A percentile compares a stretch with the other conserved stretches of the same genome.
phyloP scores from a whole-genome alignment of 2,113 vertebrate genomes.

The Podarcis raffonei region DNA sequence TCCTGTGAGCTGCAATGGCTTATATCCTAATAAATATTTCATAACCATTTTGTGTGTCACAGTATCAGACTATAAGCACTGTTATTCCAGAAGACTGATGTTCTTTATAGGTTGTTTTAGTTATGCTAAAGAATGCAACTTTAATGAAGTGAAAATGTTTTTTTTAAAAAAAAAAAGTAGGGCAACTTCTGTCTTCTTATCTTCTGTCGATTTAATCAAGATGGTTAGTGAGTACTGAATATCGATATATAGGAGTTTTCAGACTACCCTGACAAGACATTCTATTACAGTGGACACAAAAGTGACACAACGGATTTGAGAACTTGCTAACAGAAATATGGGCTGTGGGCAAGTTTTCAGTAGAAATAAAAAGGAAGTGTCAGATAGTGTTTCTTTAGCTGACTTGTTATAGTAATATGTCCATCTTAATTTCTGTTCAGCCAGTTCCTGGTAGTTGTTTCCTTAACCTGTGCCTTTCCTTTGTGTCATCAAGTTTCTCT shows the following conservation, averaged over 20 bases:
- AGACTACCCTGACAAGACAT: not conserved
- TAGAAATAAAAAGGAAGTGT: not conserved
- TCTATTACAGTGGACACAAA: not conserved
- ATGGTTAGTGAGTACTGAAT: fast-evolving
- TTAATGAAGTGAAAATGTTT: not conserved
- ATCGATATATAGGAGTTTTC: not conserved
- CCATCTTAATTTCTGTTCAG: no score
- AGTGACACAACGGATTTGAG: not conserved
- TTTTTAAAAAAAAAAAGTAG: not conserved
- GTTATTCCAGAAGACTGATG: not conserved
- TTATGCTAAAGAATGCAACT: fast-evolving
- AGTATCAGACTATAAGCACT: not conserved
- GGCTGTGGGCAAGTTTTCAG: not conserved
- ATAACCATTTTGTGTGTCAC: not conserved
- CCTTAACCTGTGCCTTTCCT: no score
- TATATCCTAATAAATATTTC: constrained; percentile 6
- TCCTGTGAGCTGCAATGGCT: not conserved
- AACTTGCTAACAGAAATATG: not conserved
- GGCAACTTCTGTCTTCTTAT: not conserved
- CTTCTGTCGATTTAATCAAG: constrained; percentile 9
- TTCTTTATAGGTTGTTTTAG: not conserved
- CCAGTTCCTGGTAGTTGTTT: no score
- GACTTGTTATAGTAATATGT: no score
- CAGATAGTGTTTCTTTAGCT: not conserved
- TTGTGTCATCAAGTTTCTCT: no score